Conservation (phyloP, 2,888 invertebrate species). For the Hirtodrosophila alboralis region DNA sequence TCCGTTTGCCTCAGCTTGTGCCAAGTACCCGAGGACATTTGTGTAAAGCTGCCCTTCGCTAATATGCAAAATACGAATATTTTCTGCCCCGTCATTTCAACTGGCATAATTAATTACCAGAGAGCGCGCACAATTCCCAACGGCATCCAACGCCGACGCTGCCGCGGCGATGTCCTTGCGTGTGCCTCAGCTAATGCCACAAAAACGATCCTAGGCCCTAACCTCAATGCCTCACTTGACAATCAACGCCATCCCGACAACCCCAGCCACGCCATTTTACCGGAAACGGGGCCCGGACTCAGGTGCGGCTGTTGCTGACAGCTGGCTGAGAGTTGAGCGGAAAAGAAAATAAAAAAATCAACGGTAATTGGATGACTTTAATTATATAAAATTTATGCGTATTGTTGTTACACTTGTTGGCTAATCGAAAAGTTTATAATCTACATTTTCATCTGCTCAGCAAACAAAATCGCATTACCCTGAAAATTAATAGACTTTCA, state of each 20-base stretch:
- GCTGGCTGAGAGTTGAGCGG: conserved; percentile 48
- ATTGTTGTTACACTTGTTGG: conserved; percentile 15
- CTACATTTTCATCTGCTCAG: conserved; percentile 6
- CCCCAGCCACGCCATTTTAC: no score
- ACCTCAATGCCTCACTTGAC: conserved; percentile 63
- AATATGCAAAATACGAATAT: conserved; percentile 46
- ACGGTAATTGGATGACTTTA: conserved; percentile 72
- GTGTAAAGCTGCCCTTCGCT: conserved; percentile 17
- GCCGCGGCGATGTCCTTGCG: conserved; percentile 34
- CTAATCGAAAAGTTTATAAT: conserved; percentile 31
- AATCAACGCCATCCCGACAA: conserved; percentile 57
- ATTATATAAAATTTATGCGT: conserved; percentile 66
- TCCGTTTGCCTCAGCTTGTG: conserved; percentile 55
- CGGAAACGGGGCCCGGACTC: conserved; percentile 49
- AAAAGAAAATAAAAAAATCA: conserved; percentile 43
- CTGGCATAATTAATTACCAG: conserved; percentile 76
- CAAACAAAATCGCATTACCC: conserved; percentile 10
- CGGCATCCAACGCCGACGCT: conserved; percentile 32
- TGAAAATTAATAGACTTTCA: conserved; percentile 7
- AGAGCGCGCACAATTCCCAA: conserved; percentile 63
- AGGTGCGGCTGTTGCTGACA: conserved; percentile 64
- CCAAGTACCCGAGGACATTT: conserved; percentile 34
- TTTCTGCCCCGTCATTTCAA: conserved; percentile 73
- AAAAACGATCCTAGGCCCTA: conserved; percentile 35
- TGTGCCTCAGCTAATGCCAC: conserved; percentile 34